Conservation (phyloP, 2,797 vertebrate genomes). For the Halcyon chelicuti region DNA sequence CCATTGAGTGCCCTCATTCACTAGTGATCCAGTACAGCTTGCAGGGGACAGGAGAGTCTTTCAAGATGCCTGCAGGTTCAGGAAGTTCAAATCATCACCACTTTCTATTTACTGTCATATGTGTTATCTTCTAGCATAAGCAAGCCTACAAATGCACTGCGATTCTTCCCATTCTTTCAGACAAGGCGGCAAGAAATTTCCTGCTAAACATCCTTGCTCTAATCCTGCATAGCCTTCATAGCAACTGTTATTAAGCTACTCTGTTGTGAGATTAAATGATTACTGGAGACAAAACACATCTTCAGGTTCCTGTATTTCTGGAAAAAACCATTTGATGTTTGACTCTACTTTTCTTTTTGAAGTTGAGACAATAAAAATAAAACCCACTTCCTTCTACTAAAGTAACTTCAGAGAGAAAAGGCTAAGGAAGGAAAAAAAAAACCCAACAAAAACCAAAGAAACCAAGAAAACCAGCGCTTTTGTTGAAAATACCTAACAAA, state of each 20-base stretch:
- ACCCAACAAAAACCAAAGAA: too few relatives aligned
- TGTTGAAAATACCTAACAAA: conserved; percentile 11
- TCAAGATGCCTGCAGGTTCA: conserved; percentile 21
- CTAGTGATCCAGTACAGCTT: background rate
- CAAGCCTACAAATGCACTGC: background rate
- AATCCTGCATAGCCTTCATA: background rate
- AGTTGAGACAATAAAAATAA: conserved; percentile 55
- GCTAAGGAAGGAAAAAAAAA: background rate
- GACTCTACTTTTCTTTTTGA: conserved; percentile 23
- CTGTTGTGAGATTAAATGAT: background rate
- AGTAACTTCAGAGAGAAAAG: conserved; percentile 3
- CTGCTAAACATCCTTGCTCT: background rate
- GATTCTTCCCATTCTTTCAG: background rate
- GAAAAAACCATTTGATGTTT: conserved; percentile 5
- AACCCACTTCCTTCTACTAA: conserved; percentile 11
- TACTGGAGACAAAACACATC: conserved; percentile 20
- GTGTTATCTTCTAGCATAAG: background rate
- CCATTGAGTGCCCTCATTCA: background rate
- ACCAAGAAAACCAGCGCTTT: background rate
- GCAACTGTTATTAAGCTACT: background rate
- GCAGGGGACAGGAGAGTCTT: background rate
- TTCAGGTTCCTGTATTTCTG: conserved; percentile 15
- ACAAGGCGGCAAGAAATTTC: background rate
- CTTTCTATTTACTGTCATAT: background rate
- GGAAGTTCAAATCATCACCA: background rate